Evolutionary conservation across 2,797 vertebrate genomes (phyloP).

Genomic region (Mycteria americana): DNA sequence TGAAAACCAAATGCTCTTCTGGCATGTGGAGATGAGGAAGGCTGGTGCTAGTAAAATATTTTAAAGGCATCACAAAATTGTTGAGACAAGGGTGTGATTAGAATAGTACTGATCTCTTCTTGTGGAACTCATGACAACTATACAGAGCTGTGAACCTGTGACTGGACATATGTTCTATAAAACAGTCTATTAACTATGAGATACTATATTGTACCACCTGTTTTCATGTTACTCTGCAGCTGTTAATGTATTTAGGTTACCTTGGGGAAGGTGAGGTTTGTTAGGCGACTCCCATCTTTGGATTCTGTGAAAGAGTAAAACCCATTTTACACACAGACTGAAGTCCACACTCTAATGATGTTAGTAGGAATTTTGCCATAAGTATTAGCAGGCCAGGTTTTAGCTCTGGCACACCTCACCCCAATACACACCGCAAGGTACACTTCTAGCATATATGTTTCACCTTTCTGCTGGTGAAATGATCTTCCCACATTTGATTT

Average conservation of each 20-base stretch:
- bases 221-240: neutral
- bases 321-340: neutral
- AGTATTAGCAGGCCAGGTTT: neutral
- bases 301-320: neutral
- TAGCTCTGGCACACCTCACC: neutral
- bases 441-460: neutral
- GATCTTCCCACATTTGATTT: neutral
- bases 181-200: neutral
- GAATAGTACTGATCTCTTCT: neutral
- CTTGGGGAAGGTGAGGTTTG: neutral
- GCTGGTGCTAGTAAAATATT: neutral
- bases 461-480: neutral
- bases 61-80: neutral
- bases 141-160: neutral
- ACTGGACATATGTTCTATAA: neutral
- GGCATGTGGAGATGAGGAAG: neutral
- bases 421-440: neutral
- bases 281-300: neutral
- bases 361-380: neutral
- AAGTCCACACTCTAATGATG: neutral
- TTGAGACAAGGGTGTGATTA: neutral
- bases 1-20: neutral
- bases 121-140: neutral
- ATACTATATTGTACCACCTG: neutral
- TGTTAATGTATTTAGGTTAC: neutral